Evolutionary conservation across 1,140 invertebrate species (phyloP).

Genomic region (Heliconius congener): DNA sequence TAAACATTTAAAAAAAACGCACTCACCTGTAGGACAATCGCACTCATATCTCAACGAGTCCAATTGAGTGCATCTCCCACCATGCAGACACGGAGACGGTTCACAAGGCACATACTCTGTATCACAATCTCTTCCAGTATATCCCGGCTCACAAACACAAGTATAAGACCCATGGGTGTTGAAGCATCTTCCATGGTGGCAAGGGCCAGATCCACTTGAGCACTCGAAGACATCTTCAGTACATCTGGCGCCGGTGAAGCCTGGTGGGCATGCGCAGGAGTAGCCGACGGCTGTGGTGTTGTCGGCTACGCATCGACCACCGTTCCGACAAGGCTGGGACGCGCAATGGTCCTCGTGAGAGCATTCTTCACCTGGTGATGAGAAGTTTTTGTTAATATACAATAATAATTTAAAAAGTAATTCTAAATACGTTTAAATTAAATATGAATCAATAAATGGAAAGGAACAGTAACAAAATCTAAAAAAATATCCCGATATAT

Average conservation of each 20-base stretch:
- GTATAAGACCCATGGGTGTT: conserved; percentile 95
- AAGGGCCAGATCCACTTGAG: conserved; percentile 85
- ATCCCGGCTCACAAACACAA: conserved; percentile 94
- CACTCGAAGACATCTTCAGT: conserved; percentile 96
- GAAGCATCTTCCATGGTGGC: conserved; percentile 90
- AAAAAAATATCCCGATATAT: too few species aligned
- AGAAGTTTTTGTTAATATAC: neutral
- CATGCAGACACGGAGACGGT: conserved; percentile 94
- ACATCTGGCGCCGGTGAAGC: conserved; percentile 93
- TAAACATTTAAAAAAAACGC: neutral
- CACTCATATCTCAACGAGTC: conserved; percentile 91
- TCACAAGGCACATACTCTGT: conserved; percentile 94
- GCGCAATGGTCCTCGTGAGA: conserved; percentile 94
- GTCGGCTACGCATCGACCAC: conserved; percentile 89
- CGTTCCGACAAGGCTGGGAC: conserved; percentile 92
- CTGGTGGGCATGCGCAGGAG: conserved; percentile 91
- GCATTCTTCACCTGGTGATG: conserved; percentile 89
- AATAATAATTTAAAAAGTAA: too few species aligned
- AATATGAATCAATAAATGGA: too few species aligned
- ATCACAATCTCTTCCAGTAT: conserved; percentile 95
- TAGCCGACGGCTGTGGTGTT: conserved; percentile 83
- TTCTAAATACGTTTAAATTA: too few species aligned
- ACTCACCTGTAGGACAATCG: conserved; percentile 92
- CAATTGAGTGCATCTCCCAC: conserved; percentile 89
- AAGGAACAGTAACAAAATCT: too few species aligned